These are phyloP conservation scores for Eospalax fontanierii DNA, from an alignment of 2,797 vertebrate genomes.

Conservation along the genomic window DNA sequence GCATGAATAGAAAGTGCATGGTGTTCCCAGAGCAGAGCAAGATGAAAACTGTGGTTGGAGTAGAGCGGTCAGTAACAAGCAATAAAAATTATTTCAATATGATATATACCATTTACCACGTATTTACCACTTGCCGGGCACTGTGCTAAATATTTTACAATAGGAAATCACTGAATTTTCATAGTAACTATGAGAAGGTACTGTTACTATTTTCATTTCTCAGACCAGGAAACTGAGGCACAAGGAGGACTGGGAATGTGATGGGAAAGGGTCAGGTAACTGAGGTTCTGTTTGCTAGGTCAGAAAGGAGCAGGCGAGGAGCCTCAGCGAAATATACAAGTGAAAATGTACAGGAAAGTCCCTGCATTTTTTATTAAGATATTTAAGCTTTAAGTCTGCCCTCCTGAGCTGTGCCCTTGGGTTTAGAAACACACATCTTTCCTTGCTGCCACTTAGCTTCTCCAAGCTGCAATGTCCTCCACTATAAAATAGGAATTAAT, in stretches of 20 bases:
- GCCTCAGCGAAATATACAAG: neutral
- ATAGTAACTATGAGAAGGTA: neutral
- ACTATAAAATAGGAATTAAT: constrained; percentile 5
- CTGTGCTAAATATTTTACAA: neutral
- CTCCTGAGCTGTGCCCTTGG: neutral
- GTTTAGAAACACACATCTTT: neutral
- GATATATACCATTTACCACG: neutral
- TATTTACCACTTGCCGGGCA: neutral
- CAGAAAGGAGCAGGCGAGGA: neutral
- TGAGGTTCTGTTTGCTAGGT: too few species aligned
- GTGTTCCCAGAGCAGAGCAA: neutral
- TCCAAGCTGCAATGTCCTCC: neutral
- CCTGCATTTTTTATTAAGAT: neutral
- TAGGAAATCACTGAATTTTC: neutral
- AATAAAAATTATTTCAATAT: neutral
- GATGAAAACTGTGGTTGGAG: neutral
- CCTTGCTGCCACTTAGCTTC: neutral
- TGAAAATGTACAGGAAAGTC: neutral
- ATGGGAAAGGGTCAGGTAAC: neutral
- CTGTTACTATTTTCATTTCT: neutral
- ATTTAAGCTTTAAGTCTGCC: neutral
- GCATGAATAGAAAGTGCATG: neutral
- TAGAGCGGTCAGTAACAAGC: neutral
- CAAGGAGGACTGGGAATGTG: neutral
- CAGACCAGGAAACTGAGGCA: neutral